phyloP scores from a whole-genome alignment of 2,113 vertebrate genomes.

The Orthonyx spaldingii region DNA sequence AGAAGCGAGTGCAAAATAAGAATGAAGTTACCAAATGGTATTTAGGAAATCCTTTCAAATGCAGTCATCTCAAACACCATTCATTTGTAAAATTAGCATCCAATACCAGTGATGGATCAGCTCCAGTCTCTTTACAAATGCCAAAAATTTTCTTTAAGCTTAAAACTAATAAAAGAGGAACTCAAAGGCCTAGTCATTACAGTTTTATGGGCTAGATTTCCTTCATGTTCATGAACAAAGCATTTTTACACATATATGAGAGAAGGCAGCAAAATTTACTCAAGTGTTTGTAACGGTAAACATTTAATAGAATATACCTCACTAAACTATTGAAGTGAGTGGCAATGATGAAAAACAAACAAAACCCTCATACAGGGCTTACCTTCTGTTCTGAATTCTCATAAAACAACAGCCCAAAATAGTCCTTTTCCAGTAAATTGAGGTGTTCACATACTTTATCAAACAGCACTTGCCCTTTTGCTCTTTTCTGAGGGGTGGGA shows the following conservation, averaged over 20 bases:
- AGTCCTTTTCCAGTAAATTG: constrained; percentile 87
- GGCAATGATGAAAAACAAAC: neutral
- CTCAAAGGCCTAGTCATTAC: neutral
- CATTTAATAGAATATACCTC: neutral
- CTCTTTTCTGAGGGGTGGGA: constrained; percentile 71
- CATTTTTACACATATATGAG: neutral
- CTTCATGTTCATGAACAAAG: neutral
- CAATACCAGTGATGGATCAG: neutral
- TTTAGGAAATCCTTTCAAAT: neutral
- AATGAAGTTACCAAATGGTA: neutral
- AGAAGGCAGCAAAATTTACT: neutral
- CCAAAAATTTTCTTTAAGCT: neutral
- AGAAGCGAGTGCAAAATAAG: neutral
- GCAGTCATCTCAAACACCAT: neutral
- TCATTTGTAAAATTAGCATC: neutral
- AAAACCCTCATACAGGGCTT: neutral
- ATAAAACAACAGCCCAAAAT: constrained; percentile 80
- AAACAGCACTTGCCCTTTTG: constrained; percentile 80
- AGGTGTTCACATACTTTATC: constrained; percentile 83
- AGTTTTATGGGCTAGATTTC: neutral
- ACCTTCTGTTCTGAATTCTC: constrained; percentile 81
- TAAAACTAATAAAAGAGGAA: neutral
- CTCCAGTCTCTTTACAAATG: neutral
- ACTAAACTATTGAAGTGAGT: neutral
- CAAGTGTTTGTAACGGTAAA: neutral